Conservation (phyloP, 1,140 invertebrate species). For the Drosophila ananassae region DNA sequence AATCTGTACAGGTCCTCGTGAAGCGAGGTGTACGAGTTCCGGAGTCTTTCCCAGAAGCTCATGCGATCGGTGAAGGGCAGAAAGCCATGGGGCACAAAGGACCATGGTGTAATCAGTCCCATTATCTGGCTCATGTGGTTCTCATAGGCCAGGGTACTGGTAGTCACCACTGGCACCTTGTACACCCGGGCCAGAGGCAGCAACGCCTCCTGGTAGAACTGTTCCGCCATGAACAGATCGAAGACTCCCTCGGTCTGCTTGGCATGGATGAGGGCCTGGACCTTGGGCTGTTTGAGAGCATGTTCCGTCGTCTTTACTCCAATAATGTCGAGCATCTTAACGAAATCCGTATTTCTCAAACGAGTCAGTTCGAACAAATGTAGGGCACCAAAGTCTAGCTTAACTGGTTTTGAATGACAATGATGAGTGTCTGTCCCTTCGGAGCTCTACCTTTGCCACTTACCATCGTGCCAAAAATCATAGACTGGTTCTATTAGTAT, state of each 20-base stretch:
- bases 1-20: slow-evolving; percentile 63
- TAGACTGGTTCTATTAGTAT: slow-evolving; percentile 75
- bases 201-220: slow-evolving; percentile 83
- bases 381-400: slow-evolving; percentile 61
- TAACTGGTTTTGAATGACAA: slow-evolving; percentile 51
- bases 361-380: slow-evolving; percentile 75
- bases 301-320: slow-evolving; percentile 73
- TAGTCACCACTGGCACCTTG: slow-evolving; percentile 77
- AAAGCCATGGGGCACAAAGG: slow-evolving; percentile 80
- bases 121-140: slow-evolving; percentile 81
- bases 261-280: slow-evolving; percentile 81
- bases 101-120: slow-evolving; percentile 77
- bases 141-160: slow-evolving; percentile 72
- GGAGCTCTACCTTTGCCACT: not conserved
- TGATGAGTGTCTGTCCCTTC: not conserved
- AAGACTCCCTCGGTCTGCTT: slow-evolving; percentile 69
- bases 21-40: slow-evolving; percentile 58
- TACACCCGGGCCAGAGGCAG: slow-evolving; percentile 81
- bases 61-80: slow-evolving; percentile 77
- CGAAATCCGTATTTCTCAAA: slow-evolving; percentile 66
- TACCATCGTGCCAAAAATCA: slow-evolving; percentile 73
- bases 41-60: slow-evolving; percentile 83
- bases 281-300: slow-evolving; percentile 73
- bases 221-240: slow-evolving; percentile 84
- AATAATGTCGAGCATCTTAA: slow-evolving; percentile 75